phyloP scores from a whole-genome alignment of 2,888 invertebrate species.

The Drosophila suboccidentalis region DNA sequence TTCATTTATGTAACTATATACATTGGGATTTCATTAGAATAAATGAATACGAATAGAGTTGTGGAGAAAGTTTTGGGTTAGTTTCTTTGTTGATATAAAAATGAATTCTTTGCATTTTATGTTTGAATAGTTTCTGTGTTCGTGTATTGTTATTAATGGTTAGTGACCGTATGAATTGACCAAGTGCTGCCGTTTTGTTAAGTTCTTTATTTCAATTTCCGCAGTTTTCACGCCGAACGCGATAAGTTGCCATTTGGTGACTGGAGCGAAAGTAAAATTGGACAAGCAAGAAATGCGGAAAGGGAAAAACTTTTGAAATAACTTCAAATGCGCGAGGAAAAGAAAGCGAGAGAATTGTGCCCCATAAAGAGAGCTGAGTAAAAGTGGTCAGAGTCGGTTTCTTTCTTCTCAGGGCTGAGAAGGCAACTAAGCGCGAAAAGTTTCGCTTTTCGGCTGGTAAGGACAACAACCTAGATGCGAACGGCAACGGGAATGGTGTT shows the following conservation, averaged over 20 bases:
- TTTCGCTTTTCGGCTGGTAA: slow-evolving; percentile 66
- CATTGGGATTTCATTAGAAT: slow-evolving; percentile 3
- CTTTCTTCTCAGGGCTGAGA: slow-evolving; percentile 35
- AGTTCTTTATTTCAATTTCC: slow-evolving; percentile 71
- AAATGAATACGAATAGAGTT: slow-evolving; percentile 36
- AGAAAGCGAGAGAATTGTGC: slow-evolving; percentile 19
- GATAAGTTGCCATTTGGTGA: slow-evolving; percentile 70
- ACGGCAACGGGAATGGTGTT: slow-evolving; percentile 43
- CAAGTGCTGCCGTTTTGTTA: slow-evolving; percentile 29
- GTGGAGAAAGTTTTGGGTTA: not conserved
- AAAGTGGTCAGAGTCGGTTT: slow-evolving; percentile 42
- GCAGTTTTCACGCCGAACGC: slow-evolving; percentile 56
- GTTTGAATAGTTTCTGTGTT: slow-evolving; percentile 40
- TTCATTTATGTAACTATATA: not conserved
- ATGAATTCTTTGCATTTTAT: slow-evolving; percentile 30
- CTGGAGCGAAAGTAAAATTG: slow-evolving; percentile 43
- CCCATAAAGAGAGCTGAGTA: slow-evolving; percentile 63
- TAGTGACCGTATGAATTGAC: slow-evolving; percentile 37
- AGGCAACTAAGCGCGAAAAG: slow-evolving; percentile 77
- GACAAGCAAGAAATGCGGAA: slow-evolving; percentile 27
- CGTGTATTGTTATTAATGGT: slow-evolving; percentile 63
- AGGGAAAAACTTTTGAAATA: slow-evolving; percentile 66
- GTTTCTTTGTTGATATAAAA: slow-evolving; percentile 10
- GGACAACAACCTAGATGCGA: slow-evolving; percentile 34
- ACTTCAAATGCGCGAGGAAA: slow-evolving; percentile 61